Conservation (phyloP, 2,113 vertebrate species). For the Chinchilla lanigera region DNA sequence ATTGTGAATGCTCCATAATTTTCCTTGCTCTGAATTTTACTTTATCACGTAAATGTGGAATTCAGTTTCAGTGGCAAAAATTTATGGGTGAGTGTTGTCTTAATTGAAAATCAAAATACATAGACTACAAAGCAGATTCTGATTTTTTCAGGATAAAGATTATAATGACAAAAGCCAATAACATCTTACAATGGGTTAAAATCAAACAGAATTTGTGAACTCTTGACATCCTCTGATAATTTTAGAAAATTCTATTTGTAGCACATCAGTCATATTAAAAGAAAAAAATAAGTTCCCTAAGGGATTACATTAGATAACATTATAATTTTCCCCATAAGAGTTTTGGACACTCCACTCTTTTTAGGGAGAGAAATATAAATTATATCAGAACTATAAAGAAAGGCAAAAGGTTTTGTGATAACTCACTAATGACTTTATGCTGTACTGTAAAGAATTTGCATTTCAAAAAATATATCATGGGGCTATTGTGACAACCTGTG, state of each 20-base stretch:
- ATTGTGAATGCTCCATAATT: background rate
- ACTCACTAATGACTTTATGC: slow-evolving; percentile 65
- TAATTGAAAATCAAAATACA: slow-evolving; percentile 28
- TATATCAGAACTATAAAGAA: slow-evolving; percentile 79
- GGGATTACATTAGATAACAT: slow-evolving; percentile 68
- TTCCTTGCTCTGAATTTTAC: background rate
- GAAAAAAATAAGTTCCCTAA: slow-evolving; percentile 59
- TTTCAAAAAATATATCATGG: slow-evolving; percentile 75
- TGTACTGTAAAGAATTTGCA: slow-evolving; percentile 72
- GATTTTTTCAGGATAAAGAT: background rate
- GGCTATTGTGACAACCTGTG: background rate
- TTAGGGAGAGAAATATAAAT: slow-evolving; percentile 76
- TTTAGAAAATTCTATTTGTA: slow-evolving; percentile 66
- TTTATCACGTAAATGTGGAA: background rate
- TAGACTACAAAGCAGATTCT: background rate
- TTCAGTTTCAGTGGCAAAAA: background rate
- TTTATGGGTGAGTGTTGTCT: background rate
- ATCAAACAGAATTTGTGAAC: slow-evolving; percentile 32
- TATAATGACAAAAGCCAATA: background rate
- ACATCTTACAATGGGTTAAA: slow-evolving; percentile 31
- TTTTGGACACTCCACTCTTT: slow-evolving; percentile 50
- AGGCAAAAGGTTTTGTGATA: slow-evolving; percentile 77
- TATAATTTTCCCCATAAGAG: slow-evolving; percentile 63
- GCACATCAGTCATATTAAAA: slow-evolving; percentile 58
- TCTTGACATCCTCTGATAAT: background rate